Evolutionary conservation across 2,797 vertebrate species (phyloP).

Genomic region (Cottoperca gobio): DNA sequence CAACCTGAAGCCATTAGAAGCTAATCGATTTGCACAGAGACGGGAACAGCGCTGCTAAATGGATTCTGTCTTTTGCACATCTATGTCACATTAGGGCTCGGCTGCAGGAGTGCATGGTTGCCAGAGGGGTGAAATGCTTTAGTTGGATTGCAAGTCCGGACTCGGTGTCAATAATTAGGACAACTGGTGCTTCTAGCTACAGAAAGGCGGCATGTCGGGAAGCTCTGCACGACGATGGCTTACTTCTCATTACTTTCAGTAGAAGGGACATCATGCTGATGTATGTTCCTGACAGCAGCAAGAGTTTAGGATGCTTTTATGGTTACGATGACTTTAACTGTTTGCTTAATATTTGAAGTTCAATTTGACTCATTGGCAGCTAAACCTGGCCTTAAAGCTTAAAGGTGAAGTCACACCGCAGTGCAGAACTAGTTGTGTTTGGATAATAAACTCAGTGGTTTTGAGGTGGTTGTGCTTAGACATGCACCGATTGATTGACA

Average conservation of each 20-base stretch:
- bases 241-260: slow-evolving; percentile 17
- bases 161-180: slow-evolving; percentile 54
- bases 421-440: background rate
- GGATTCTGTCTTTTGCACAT: slow-evolving; percentile 58
- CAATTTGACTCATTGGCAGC: background rate
- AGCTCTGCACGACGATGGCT: slow-evolving; percentile 13
- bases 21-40: slow-evolving; percentile 68
- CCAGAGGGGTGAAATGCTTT: slow-evolving; percentile 48
- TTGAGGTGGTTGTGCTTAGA: background rate
- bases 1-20: slow-evolving; percentile 37
- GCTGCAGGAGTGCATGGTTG: slow-evolving; percentile 1
- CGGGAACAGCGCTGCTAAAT: slow-evolving; percentile 57
- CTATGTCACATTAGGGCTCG: slow-evolving; percentile 46
- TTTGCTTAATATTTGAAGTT: slow-evolving; percentile 15
- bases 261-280: slow-evolving; percentile 16
- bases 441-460: background rate
- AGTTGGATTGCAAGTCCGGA: slow-evolving; percentile 28
- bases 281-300: slow-evolving; percentile 18
- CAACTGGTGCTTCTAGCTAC: slow-evolving; percentile 51
- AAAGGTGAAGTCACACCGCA: background rate
- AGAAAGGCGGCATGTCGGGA: slow-evolving; percentile 20
- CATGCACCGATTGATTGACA: too few relatives aligned
- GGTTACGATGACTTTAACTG: slow-evolving; percentile 35
- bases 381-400: background rate
- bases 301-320: slow-evolving; percentile 36